phyloP scores from a whole-genome alignment of 2,113 vertebrate species.

The Xyliphius kryptos region DNA sequence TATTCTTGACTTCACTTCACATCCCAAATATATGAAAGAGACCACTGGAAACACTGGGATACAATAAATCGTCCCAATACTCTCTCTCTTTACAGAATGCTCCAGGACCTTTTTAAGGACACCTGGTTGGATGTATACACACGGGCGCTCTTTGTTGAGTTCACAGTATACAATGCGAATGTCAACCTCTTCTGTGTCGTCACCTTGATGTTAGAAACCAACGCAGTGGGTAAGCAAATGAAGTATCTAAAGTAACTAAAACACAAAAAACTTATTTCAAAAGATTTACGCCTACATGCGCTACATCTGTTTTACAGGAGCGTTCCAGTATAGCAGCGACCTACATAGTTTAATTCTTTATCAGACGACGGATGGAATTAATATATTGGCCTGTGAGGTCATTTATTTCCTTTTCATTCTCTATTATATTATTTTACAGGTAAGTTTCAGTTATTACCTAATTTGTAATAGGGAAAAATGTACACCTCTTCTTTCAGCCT shows the following conservation, averaged over 20 bases:
- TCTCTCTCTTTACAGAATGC: constrained; percentile 62
- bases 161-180: too few relatives aligned
- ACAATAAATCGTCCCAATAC: too few relatives aligned
- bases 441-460: constrained; percentile 51
- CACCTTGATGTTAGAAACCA: constrained; percentile 81
- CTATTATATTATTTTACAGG: constrained; percentile 89
- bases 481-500: too few relatives aligned
- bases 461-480: neutral
- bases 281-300: too few relatives aligned
- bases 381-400: constrained; percentile 83
- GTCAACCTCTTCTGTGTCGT: constrained; percentile 86
- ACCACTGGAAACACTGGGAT: too few relatives aligned
- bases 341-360: constrained; percentile 83
- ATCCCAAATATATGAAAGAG: too few relatives aligned
- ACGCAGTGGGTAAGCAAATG: constrained; percentile 73
- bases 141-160: constrained; percentile 82
- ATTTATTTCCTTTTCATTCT: too few relatives aligned
- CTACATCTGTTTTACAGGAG: constrained; percentile 66
- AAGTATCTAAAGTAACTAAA: too few relatives aligned
- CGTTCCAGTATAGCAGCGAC: constrained; percentile 72
- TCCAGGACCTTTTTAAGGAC: constrained; percentile 79
- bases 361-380: constrained; percentile 77
- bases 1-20: too few relatives aligned
- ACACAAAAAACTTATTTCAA: neutral
- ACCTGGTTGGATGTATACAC: constrained; percentile 84